phyloP scores from a whole-genome alignment of 2,113 vertebrate species.

The Castor canadensis region DNA sequence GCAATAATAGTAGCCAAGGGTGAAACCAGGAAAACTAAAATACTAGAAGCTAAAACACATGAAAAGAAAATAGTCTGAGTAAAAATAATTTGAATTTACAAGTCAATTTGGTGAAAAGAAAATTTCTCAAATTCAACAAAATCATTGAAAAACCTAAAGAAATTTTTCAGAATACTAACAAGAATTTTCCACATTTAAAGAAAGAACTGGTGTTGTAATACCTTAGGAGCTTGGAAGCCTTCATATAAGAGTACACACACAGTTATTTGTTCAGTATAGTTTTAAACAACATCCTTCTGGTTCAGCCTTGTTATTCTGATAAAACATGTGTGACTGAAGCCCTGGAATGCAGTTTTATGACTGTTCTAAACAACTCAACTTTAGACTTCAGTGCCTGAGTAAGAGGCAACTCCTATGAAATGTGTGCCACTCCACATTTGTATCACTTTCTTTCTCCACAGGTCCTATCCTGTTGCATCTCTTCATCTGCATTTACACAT shows the following conservation, averaged over 20 bases:
- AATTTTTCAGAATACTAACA: background rate
- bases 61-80: background rate
- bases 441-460: background rate
- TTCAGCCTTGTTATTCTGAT: background rate
- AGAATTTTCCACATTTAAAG: background rate
- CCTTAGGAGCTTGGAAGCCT: background rate
- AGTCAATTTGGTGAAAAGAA: background rate
- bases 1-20: background rate
- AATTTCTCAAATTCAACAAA: background rate
- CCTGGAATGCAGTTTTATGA: background rate
- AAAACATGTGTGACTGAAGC: background rate
- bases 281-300: background rate
- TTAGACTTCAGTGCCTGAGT: background rate
- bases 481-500: background rate
- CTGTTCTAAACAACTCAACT: background rate
- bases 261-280: rapidly evolving
- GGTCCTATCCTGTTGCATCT: background rate
- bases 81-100: background rate
- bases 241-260: background rate
- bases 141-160: background rate
- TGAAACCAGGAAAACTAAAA: background rate
- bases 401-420: too few species aligned
- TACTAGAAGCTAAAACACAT: background rate
- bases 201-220: background rate
- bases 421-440: too few species aligned